Evolutionary conservation across 2,113 vertebrate species (phyloP).

Genomic region (Elephas maximus): DNA sequence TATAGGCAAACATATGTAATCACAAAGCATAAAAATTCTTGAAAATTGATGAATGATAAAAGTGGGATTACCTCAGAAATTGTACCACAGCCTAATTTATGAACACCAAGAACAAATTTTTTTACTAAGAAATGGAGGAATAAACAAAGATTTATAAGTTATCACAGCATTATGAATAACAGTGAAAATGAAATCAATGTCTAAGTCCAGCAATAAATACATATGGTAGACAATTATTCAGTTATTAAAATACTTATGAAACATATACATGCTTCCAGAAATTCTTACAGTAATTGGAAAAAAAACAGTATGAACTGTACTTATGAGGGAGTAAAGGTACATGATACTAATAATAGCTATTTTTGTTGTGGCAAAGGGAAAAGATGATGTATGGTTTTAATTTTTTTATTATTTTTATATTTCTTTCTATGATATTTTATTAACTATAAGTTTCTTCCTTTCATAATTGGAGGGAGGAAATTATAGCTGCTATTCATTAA

Average conservation of each 20-base stretch:
- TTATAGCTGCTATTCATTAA: background rate
- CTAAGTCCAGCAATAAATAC: background rate
- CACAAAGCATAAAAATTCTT: background rate
- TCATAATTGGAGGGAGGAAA: accelerated
- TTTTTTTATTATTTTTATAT: background rate
- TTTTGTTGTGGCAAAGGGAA: background rate
- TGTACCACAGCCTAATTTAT: background rate
- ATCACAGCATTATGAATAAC: background rate
- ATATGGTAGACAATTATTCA: background rate
- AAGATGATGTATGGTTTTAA: background rate
- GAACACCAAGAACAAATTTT: background rate
- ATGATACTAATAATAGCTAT: background rate
- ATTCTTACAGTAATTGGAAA: background rate
- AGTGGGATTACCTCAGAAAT: background rate
- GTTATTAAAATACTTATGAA: background rate
- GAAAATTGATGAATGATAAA: background rate
- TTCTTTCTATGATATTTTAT: background rate
- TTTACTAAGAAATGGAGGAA: background rate
- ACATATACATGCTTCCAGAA: background rate
- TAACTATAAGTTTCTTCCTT: background rate
- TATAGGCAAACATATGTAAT: background rate
- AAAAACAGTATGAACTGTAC: constrained; percentile 11
- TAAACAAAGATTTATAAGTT: background rate
- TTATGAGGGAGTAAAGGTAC: background rate
- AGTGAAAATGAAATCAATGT: constrained; percentile 6